A percentile compares a stretch with the other conserved stretches of the same genome.
Evolutionary conservation across 2,797 vertebrate species (phyloP).

Genomic region (Syngnathus rostellatus): DNA sequence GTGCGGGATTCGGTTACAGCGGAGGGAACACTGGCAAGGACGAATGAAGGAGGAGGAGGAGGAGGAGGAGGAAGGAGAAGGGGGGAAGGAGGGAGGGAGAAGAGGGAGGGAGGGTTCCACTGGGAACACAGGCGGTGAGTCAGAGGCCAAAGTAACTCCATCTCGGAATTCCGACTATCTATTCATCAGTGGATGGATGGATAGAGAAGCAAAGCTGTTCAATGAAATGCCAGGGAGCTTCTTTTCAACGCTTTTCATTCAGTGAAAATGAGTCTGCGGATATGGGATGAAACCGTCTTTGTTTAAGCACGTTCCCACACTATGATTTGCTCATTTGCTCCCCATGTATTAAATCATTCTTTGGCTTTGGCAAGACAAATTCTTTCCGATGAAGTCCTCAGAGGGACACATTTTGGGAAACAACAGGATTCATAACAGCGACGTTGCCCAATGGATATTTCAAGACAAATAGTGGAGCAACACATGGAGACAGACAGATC

Average conservation of each 20-base stretch:
- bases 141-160: constrained; percentile 68
- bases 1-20: constrained; percentile 71
- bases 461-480: not conserved
- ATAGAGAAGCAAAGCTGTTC: constrained; percentile 39
- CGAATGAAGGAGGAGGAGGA: constrained; percentile 56
- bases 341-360: not conserved
- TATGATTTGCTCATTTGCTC: constrained; percentile 2
- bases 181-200: constrained; percentile 66
- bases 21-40: constrained; percentile 65
- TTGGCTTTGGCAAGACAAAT: not conserved
- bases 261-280: not conserved
- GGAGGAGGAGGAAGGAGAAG: constrained; percentile 51
- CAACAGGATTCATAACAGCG: not conserved
- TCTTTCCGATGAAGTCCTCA: not conserved
- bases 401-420: not conserved
- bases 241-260: not conserved
- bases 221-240: constrained; percentile 24
- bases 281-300: not conserved
- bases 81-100: constrained; percentile 34
- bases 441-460: not conserved
- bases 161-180: constrained; percentile 59
- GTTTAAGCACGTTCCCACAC: not conserved
- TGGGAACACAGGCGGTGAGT: constrained; percentile 64
- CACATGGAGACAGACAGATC: not conserved
- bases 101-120: constrained; percentile 29